Conservation (phyloP, 2,888 invertebrate species). For the Luperina testacea region DNA sequence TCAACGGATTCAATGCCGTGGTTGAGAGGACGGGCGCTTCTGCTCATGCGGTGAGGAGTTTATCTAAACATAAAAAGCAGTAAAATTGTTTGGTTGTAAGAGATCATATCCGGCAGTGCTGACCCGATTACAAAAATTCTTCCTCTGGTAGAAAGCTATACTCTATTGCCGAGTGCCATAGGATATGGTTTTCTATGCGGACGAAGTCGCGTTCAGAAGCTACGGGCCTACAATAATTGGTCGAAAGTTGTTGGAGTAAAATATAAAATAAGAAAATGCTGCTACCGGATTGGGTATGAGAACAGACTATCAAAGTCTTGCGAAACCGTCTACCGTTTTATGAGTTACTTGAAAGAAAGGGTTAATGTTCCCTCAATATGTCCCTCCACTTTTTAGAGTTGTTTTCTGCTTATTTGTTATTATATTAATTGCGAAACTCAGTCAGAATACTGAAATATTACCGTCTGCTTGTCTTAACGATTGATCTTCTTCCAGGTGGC, state of each 20-base stretch:
- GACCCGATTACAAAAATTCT: not conserved
- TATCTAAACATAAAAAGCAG: not conserved
- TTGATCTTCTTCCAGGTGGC: slow-evolving; percentile 53
- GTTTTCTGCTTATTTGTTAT: not conserved
- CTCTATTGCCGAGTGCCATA: not conserved
- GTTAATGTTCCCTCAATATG: not conserved
- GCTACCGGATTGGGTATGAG: not conserved
- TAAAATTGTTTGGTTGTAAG: not conserved
- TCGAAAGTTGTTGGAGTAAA: not conserved
- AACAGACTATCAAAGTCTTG: not conserved
- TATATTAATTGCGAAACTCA: not conserved
- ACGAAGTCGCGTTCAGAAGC: not conserved
- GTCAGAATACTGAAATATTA: not conserved
- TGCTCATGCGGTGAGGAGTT: slow-evolving; percentile 79
- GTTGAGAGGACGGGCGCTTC: slow-evolving; percentile 86
- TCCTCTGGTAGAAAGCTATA: not conserved
- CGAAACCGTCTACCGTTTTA: not conserved
- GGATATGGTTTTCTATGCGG: not conserved
- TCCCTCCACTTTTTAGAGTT: not conserved
- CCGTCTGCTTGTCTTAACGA: not conserved
- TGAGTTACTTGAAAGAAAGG: not conserved
- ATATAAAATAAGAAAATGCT: not conserved
- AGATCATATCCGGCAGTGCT: not conserved
- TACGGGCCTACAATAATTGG: not conserved
- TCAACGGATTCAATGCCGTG: slow-evolving; percentile 89